Evolutionary conservation across 2,797 vertebrate genomes (phyloP).

Genomic region (Cyclopterus lumpus): DNA sequence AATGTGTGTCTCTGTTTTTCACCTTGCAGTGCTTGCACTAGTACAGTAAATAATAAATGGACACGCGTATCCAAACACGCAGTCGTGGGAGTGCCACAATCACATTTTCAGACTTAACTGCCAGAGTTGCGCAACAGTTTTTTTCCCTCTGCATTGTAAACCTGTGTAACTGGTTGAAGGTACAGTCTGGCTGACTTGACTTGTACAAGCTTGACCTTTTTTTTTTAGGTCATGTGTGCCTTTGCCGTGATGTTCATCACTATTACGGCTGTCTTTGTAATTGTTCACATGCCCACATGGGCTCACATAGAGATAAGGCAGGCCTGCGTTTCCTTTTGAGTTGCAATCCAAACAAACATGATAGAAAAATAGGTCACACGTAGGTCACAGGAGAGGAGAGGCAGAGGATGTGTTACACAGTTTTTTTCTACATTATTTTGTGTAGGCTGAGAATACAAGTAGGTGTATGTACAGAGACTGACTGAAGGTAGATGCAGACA

Average conservation of each 20-base stretch:
- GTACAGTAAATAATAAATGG: neutral
- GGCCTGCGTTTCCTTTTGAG: neutral
- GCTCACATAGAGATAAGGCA: slow-evolving; percentile 5
- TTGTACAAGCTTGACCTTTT: slow-evolving; percentile 50
- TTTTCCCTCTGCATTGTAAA: slow-evolving; percentile 26
- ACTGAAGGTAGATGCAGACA: slow-evolving; percentile 46
- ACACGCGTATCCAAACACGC: neutral
- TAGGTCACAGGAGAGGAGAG: slow-evolving; percentile 1
- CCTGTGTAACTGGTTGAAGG: slow-evolving; percentile 65
- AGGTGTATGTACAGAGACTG: slow-evolving; percentile 32
- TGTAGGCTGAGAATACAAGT: slow-evolving; percentile 37
- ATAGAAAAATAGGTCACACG: slow-evolving; percentile 37
- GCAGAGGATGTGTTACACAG: slow-evolving; percentile 17
- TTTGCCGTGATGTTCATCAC: slow-evolving; percentile 33
- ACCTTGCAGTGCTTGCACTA: neutral
- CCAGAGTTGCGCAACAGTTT: slow-evolving; percentile 24
- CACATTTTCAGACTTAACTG: slow-evolving; percentile 40
- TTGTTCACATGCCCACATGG: slow-evolving; percentile 13
- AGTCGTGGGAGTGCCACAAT: slow-evolving; percentile 15
- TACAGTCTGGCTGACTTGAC: slow-evolving; percentile 47
- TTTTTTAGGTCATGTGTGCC: slow-evolving; percentile 45
- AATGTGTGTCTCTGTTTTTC: slow-evolving; percentile 7
- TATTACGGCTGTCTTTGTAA: slow-evolving; percentile 30
- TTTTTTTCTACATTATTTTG: slow-evolving; percentile 22
- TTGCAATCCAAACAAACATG: slow-evolving; percentile 7